phyloP scores from a whole-genome alignment of 1,140 invertebrate genomes.

The Leptestheria dahalacensis region DNA sequence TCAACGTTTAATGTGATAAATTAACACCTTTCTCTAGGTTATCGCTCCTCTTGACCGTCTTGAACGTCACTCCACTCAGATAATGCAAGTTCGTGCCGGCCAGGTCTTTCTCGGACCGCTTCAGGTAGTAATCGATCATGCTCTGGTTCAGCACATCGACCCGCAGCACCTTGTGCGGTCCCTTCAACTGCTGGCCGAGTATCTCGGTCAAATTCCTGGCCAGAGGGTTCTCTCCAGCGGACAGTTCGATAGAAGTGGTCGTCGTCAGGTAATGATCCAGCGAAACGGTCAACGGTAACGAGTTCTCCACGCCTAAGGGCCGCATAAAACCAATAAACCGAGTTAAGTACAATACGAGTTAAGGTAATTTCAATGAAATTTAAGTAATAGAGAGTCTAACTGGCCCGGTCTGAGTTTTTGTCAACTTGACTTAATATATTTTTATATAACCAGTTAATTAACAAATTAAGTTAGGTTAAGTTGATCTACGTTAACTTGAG shows the following conservation, averaged over 20 bases:
- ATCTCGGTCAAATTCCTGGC: slow-evolving; percentile 8
- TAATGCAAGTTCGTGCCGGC: slow-evolving; percentile 24
- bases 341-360: too few relatives aligned
- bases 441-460: too few relatives aligned
- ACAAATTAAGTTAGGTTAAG: too few relatives aligned
- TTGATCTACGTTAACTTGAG: too few relatives aligned
- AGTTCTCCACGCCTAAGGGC: slow-evolving; percentile 20
- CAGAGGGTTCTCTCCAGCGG: slow-evolving; percentile 3
- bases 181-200: neutral
- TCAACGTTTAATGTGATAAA: too few relatives aligned
- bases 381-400: too few relatives aligned
- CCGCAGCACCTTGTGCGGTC: slow-evolving; percentile 5
- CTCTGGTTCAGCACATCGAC: slow-evolving; percentile 12
- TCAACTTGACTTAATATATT: too few relatives aligned
- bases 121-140: slow-evolving; percentile 15
- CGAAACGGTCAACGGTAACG: slow-evolving; percentile 19
- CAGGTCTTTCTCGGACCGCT: slow-evolving; percentile 21
- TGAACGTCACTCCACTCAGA: slow-evolving; percentile 21
- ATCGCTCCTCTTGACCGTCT: neutral
- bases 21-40: neutral
- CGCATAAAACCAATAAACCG: too few relatives aligned
- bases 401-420: too few relatives aligned
- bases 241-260: slow-evolving; percentile 6
- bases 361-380: too few relatives aligned
- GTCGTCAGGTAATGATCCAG: slow-evolving; percentile 15